A percentile compares a stretch with the other conserved stretches of the same genome.
These are phyloP conservation scores for Catharus minimus DNA, from an alignment of 2,113 vertebrate genomes.

Conservation along the genomic window DNA sequence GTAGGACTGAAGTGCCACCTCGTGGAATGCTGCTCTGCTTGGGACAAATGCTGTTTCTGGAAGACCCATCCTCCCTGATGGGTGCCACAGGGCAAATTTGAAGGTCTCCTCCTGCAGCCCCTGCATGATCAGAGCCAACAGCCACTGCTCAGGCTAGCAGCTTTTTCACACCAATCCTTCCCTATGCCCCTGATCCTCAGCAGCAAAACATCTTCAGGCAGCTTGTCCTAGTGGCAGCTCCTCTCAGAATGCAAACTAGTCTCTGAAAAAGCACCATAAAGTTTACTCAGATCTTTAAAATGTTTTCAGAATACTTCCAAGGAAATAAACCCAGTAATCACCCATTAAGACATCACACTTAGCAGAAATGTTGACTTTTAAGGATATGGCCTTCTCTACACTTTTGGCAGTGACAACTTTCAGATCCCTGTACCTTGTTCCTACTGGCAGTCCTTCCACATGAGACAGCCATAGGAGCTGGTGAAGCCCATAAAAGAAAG, in stretches of 20 bases:
- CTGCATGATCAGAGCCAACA: background rate
- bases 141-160: background rate
- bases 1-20: background rate
- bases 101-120: background rate
- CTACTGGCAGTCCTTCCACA: background rate
- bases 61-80: background rate
- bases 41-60: background rate
- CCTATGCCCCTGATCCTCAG: background rate
- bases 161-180: background rate
- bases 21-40: background rate
- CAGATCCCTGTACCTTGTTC: background rate
- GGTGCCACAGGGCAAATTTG: background rate
- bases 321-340: conserved; percentile 8
- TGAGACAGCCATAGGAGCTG: background rate
- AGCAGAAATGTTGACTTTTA: background rate
- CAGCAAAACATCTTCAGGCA: background rate
- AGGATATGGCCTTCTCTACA: background rate
- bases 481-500: background rate
- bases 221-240: background rate
- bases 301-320: background rate
- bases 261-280: background rate
- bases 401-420: background rate
- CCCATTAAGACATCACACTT: background rate
- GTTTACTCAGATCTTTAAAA: background rate
- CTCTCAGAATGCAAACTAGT: background rate